phyloP scores from a whole-genome alignment of 2,113 vertebrate species.

The Cyrtonyx montezumae region DNA sequence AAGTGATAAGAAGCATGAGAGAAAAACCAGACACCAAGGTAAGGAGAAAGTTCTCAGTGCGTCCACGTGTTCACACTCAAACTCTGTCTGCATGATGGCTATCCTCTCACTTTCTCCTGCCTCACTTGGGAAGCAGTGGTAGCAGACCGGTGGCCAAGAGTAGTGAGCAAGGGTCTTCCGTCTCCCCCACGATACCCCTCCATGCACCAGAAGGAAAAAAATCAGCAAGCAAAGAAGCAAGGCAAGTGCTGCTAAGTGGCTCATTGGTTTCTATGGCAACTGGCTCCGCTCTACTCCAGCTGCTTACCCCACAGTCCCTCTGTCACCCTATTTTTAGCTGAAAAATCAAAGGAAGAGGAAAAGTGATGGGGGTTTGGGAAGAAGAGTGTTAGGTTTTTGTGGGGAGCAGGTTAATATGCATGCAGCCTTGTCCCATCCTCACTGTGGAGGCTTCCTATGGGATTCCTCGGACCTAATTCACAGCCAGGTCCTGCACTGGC shows the following conservation, averaged over 20 bases:
- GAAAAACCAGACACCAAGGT: neutral
- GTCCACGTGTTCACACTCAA: neutral
- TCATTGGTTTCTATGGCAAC: constrained; percentile 84
- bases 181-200: neutral
- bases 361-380: constrained; percentile 45
- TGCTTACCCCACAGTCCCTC: constrained; percentile 86
- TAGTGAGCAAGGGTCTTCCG: neutral
- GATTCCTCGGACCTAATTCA: constrained; percentile 9
- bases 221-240: constrained; percentile 77
- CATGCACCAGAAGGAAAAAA: constrained; percentile 55
- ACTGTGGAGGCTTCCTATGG: neutral
- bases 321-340: constrained; percentile 86
- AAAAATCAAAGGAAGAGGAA: constrained; percentile 79
- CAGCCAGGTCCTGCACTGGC: neutral
- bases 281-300: constrained; percentile 79
- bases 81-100: neutral
- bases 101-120: neutral
- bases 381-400: neutral
- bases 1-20: neutral
- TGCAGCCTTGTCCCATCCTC: constrained; percentile 41
- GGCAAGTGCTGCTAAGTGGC: constrained; percentile 81
- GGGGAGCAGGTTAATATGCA: constrained; percentile 26
- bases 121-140: rapidly evolving
- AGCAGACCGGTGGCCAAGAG: neutral
- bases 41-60: neutral